Evolutionary conservation across 37 sponge, comb jelly and placozoan species (phyloP).

Genomic region (Lycopodina hypogea): DNA sequence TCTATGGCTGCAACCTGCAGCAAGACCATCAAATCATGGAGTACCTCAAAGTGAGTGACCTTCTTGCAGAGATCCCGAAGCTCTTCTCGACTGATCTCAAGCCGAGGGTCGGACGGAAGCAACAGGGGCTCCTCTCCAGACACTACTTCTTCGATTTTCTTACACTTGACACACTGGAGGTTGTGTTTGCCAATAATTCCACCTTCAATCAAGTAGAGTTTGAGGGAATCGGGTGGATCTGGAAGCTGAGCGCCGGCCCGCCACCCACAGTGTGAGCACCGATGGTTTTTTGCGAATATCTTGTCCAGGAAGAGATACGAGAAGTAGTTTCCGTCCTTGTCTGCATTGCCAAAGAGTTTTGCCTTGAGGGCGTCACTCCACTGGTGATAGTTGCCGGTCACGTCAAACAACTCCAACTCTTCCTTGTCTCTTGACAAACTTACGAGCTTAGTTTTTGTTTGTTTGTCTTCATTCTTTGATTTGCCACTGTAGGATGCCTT

Average conservation of each 20-base stretch:
- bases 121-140: slow-evolving; percentile 14
- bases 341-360: background rate
- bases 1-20: slow-evolving; percentile 63
- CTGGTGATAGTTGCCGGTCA: too few relatives aligned
- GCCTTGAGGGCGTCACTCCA: slow-evolving; percentile 31
- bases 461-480: too few relatives aligned
- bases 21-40: slow-evolving; percentile 72
- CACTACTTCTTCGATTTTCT: background rate
- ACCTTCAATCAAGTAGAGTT: slow-evolving; percentile 38
- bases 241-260: slow-evolving; percentile 12
- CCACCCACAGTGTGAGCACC: slow-evolving; percentile 34
- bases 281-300: slow-evolving; percentile 41
- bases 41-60: slow-evolving; percentile 51
- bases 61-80: slow-evolving; percentile 41
- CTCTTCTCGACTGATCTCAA: slow-evolving; percentile 19
- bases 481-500: too few relatives aligned
- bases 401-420: too few relatives aligned
- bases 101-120: slow-evolving; percentile 23
- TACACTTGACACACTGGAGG: slow-evolving; percentile 40
- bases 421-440: too few relatives aligned
- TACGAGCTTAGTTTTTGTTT: too few relatives aligned
- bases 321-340: slow-evolving; percentile 46
- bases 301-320: slow-evolving; percentile 38
- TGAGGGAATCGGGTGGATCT: slow-evolving; percentile 7
- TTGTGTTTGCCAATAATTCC: slow-evolving; percentile 37